Evolutionary conservation across 2,113 vertebrate species (phyloP), one percentile per base, ranked within the genome.

Genomic region (Mellivora capensis): DNA sequence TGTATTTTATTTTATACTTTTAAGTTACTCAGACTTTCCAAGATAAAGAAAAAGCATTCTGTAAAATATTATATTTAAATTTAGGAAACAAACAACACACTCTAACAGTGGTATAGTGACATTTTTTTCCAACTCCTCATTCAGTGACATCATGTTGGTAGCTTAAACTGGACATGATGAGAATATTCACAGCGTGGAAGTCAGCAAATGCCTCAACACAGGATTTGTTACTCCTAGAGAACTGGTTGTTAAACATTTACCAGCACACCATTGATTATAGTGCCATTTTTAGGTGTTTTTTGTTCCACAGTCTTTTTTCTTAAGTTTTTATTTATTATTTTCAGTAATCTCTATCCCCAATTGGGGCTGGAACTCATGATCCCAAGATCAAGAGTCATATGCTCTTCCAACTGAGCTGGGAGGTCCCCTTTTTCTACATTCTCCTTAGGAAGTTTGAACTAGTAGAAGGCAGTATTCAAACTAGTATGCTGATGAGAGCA

Each of bases 1-100:
- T 39, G 25, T 59, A 84, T 94, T 95, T 96, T 31, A 95, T 90
- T 86, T 94, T 95, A 77, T 29, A 83, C 14, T 47, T 95, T 96
- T 92, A 90, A 94, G 20, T 89, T 93, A 93, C 20, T 95, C 37
- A 79, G 27, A 96, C 12, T 42, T 59, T 97, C 47, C 91, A n/a
- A 49, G 29, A 20, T 94, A 2, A 67, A 97, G 49, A 95, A 95
- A 95, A 95, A 94, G 17, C n/a, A 69, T 95, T 91, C 9, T 86
- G 4, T 92, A 94, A 96, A 90, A 52, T 89, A 74, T 37, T 84
- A 84, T 39, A 77, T 59, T 27, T 52, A 87, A 96, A 90, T 34
- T 57, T 82, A 87, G 47, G 67, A 39, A 96, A 91, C 39, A 76
- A 74, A 92, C 17, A 90, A n/a, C 29, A 81, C 31, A 76, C 9